phyloP scores from a whole-genome alignment of 2,888 invertebrate genomes.

The Brachyptera risi region DNA sequence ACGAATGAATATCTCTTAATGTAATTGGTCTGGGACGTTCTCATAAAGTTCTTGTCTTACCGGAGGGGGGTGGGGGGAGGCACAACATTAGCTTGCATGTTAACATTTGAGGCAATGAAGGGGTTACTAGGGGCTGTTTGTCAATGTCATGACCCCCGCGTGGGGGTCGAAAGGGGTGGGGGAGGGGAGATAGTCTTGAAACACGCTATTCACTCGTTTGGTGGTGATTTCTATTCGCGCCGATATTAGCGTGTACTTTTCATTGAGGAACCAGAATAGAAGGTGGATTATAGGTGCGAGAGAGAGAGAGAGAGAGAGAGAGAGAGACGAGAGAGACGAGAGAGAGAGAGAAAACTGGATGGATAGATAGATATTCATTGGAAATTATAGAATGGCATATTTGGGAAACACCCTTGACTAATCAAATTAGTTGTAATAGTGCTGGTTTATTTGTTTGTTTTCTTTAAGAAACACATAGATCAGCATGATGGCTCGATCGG shows the following conservation, averaged over 20 bases:
- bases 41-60: constrained; percentile 9
- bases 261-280: too few species aligned
- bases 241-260: constrained; percentile 7
- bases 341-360: too few species aligned
- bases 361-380: too few species aligned
- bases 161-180: neutral
- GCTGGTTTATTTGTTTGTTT: too few species aligned
- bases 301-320: too few species aligned
- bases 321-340: too few species aligned
- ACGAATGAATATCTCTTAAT: constrained; percentile 2
- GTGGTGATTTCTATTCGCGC: constrained; percentile 5
- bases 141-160: neutral
- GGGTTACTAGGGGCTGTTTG: constrained; percentile 21
- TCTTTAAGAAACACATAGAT: too few species aligned
- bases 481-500: too few species aligned
- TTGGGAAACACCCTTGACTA: constrained; percentile 9
- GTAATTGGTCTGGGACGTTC: constrained; percentile 9
- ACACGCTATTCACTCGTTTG: neutral
- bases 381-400: too few species aligned
- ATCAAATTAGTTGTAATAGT: constrained; percentile 19
- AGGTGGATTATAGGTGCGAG: too few species aligned
- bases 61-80: too few species aligned
- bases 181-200: neutral
- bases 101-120: neutral
- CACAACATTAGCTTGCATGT: constrained; percentile 1